phyloP scores from a whole-genome alignment of 2,113 vertebrate species.

The Dicentrarchus labrax region DNA sequence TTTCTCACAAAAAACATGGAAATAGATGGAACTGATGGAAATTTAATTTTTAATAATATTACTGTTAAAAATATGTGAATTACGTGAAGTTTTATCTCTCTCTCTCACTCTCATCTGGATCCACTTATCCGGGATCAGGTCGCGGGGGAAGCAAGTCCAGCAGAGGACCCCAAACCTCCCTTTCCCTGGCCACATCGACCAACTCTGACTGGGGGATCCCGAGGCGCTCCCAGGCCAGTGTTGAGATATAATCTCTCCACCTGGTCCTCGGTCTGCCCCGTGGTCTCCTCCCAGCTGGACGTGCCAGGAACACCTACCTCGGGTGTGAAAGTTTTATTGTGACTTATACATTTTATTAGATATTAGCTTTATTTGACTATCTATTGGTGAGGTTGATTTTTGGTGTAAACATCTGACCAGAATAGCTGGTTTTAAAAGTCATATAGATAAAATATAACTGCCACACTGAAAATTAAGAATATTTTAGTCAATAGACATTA shows the following conservation, averaged over 20 bases:
- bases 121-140: no score
- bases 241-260: no score
- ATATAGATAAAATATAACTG: slow-evolving; percentile 22
- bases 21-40: background rate
- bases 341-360: background rate
- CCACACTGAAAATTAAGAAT: slow-evolving; percentile 1
- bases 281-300: no score
- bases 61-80: slow-evolving; percentile 24
- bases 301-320: no score
- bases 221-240: no score
- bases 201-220: no score
- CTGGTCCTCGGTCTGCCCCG: no score
- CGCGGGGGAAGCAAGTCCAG: no score
- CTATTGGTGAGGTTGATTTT: slow-evolving; percentile 36
- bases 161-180: no score
- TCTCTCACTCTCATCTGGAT: no score
- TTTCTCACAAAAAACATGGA: background rate
- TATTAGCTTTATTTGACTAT: slow-evolving; percentile 12
- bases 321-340: background rate
- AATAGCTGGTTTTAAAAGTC: slow-evolving; percentile 28
- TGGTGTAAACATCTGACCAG: slow-evolving; percentile 40
- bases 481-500: slow-evolving; percentile 1
- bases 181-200: no score
- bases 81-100: background rate
- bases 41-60: background rate